phyloP scores from a whole-genome alignment of 1,140 invertebrate genomes.

The Colletes latitarsis region DNA sequence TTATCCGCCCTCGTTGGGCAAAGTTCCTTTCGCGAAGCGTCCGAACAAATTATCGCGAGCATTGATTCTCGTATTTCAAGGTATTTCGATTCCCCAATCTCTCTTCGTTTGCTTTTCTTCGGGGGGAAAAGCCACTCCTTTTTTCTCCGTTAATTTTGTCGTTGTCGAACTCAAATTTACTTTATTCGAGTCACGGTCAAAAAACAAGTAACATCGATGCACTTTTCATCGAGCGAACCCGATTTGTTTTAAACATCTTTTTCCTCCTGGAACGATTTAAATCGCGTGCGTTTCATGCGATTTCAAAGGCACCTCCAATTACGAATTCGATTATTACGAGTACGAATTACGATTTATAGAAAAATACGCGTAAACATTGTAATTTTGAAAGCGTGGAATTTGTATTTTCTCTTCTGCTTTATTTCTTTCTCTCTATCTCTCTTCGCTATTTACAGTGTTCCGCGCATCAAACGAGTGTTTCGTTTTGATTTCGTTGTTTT shows the following conservation, averaged over 20 bases:
- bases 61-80: neutral
- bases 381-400: neutral
- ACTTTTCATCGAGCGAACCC: neutral
- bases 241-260: neutral
- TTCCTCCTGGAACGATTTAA: neutral
- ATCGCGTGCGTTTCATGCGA: neutral
- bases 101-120: no score
- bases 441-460: neutral
- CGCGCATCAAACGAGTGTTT: neutral
- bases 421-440: neutral
- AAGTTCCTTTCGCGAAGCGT: neutral
- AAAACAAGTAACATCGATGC: neutral
- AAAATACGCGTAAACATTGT: neutral
- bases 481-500: neutral
- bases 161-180: neutral
- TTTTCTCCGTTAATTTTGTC: neutral
- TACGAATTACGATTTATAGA: neutral
- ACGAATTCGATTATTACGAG: conserved; percentile 2
- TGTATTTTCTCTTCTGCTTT: neutral
- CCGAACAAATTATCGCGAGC: neutral
- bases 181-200: neutral
- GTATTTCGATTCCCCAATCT: neutral
- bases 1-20: neutral
- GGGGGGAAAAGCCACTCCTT: no score
- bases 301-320: conserved; percentile 13